Percentiles rank a stretch among this genome's conserved stretches.
These are phyloP conservation scores for Pachypanchax playfairii DNA, from an alignment of 2,113 vertebrate species.

Conservation along the genomic window DNA sequence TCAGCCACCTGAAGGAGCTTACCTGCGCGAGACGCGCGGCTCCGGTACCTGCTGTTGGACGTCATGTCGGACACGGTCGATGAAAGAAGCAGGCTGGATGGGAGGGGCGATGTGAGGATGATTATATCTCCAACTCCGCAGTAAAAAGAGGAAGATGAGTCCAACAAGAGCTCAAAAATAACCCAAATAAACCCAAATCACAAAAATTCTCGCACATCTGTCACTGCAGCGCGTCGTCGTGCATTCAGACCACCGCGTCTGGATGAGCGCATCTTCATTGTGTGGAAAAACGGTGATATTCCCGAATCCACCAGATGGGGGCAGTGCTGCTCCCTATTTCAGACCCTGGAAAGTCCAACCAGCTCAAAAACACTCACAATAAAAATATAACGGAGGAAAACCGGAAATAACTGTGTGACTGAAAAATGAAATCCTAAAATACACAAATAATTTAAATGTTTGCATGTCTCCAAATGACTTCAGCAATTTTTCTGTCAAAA, in stretches of 20 bases:
- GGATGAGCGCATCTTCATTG: background rate
- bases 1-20: conserved; percentile 5
- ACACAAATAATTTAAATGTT: too few relatives aligned
- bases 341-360: background rate
- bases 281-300: conserved; percentile 6
- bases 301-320: background rate
- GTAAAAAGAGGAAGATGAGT: background rate
- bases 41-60: conserved; percentile 64
- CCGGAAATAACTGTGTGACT: too few relatives aligned
- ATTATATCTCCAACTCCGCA: background rate
- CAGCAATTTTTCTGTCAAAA: too few relatives aligned
- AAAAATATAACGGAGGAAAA: too few relatives aligned
- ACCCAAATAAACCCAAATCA: background rate
- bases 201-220: background rate
- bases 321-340: background rate
- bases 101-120: conserved; percentile 9
- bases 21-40: conserved; percentile 68
- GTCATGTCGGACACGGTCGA: conserved; percentile 56
- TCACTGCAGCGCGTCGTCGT: background rate
- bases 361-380: too few relatives aligned
- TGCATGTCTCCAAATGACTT: too few relatives aligned
- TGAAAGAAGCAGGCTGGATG: background rate
- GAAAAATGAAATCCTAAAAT: too few relatives aligned
- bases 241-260: background rate
- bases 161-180: background rate